These are phyloP conservation scores for Haliclystus octoradiatus DNA, from an alignment of 30 jellyfish, hydroid and myxozoan genomes.

Conservation along the genomic window DNA sequence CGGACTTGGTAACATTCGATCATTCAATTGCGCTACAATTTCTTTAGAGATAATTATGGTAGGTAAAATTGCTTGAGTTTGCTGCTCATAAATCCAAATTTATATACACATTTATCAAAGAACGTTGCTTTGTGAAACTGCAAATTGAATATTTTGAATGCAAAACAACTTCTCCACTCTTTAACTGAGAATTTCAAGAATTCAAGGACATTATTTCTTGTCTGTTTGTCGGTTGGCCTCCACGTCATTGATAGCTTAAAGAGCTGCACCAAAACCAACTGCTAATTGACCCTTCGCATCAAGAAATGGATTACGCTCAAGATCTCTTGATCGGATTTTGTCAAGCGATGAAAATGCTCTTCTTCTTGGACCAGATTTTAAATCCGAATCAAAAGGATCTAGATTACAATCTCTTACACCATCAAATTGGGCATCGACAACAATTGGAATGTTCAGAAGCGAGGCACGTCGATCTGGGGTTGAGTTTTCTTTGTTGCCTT, in stretches of 20 bases:
- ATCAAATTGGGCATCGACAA: constrained; percentile 15
- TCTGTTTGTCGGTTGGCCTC: background rate
- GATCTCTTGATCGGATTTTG: background rate
- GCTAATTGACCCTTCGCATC: background rate
- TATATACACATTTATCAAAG: no score
- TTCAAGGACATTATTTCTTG: no score
- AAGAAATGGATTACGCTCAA: background rate
- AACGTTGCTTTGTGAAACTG: no score
- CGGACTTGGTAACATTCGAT: no score
- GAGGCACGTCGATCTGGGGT: constrained; percentile 15
- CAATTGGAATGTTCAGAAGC: constrained; percentile 15
- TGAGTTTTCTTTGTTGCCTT: background rate
- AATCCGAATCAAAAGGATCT: constrained; percentile 37
- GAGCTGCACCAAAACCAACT: background rate
- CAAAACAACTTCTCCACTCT: no score
- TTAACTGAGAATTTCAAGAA: no score
- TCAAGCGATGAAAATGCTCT: constrained; percentile 24
- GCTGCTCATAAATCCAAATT: no score
- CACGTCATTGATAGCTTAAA: background rate
- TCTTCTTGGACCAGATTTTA: constrained; percentile 17
- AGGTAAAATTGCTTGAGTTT: no score
- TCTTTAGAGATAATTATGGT: no score
- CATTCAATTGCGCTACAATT: no score
- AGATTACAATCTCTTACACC: constrained; percentile 19
- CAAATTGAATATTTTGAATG: no score